Evolutionary conservation across 2,888 invertebrate genomes (phyloP), one percentile per base, ranked within the genome.

Genomic region (Opisthograptis luteolata): DNA sequence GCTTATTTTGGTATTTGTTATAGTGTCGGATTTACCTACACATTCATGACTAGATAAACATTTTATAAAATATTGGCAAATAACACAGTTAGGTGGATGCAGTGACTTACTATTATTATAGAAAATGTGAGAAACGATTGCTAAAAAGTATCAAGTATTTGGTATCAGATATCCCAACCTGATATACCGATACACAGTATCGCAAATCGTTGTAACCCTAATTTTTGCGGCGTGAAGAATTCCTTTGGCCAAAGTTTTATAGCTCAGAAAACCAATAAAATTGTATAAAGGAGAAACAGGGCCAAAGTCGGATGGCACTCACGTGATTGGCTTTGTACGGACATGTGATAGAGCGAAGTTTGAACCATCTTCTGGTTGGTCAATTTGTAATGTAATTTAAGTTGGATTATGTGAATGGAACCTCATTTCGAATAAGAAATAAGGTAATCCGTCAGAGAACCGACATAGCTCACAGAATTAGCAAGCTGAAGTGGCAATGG

Each of bases 201-300:
- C 3, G 6, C 7, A 13, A n/a, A 24, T 24, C 8, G 24, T n/a
- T 24, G 1, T 1, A 31, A 14, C 30, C n/a, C 17, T 22, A 31
- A 13, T 31, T 15, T 24, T 42, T 12, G 32, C 9, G 25, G 42
- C 17, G 32, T 40, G 22, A 47, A 32, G 40, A 47, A 40, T 47
- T 47, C 40, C 34, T 47, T 37, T 12, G 37, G 19, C 37, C 37
- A 27, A 49, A 51, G 51, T 56, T 59, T 53, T 59, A 59, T 52
- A 51, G 49, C 52, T 28, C 47, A 39, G 60, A 55, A 60, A 60
- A 40, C 60, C 58, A 58, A 60, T 60, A 60, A 60, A 60, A 60
- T 55, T 40, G 50, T 55, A 53, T 55, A 58, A 58, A 60, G 51
- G 58, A 55, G 51, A 51, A 46, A 43, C 53, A 46, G 36, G 27